Conservation (phyloP, 2,113 vertebrate genomes). For the Calyptommatus sinebrachiatus region DNA sequence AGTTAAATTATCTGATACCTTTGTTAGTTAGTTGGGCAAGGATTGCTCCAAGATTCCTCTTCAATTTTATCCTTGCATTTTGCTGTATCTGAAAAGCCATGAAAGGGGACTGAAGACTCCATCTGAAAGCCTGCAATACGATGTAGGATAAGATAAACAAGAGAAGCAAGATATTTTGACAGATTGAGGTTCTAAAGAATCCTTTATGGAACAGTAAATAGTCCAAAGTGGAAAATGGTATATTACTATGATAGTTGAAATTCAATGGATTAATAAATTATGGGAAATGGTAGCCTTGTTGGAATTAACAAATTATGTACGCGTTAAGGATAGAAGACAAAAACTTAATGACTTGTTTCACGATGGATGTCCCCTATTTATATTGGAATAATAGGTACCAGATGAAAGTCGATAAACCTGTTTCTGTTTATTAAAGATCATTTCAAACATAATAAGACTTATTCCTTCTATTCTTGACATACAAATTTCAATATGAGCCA, state of each 20-base stretch:
- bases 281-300: neutral
- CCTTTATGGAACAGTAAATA: neutral
- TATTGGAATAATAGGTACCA: neutral
- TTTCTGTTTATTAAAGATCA: constrained; percentile 9
- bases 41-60: neutral
- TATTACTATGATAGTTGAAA: neutral
- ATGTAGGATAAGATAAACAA: neutral
- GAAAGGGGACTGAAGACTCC: neutral
- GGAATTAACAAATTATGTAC: neutral
- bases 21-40: neutral
- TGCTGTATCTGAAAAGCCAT: neutral
- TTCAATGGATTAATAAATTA: neutral
- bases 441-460: neutral
- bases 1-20: neutral
- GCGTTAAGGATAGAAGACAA: neutral
- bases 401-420: neutral
- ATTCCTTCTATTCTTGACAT: neutral
- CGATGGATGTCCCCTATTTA: neutral
- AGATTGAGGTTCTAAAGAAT: neutral
- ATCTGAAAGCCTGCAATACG: neutral
- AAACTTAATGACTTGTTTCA: constrained; percentile 1
- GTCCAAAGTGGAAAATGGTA: neutral
- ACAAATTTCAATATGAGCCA: neutral
- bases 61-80: too few relatives aligned
- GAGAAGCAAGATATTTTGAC: neutral